phyloP scores from a whole-genome alignment of 1,140 invertebrate species.

The Drosophila rhopaloa region DNA sequence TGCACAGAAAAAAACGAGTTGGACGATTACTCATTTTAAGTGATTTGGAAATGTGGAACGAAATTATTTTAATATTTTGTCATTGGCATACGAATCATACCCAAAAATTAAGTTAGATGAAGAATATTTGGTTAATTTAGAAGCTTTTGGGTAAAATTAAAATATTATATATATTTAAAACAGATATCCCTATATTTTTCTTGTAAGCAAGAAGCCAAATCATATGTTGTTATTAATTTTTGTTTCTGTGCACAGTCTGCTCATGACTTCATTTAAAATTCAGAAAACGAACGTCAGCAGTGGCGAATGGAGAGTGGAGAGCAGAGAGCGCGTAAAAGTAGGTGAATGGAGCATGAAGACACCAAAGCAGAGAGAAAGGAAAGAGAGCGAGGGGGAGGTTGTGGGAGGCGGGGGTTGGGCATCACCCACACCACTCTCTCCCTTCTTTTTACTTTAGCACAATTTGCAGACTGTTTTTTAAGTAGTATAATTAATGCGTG shows the following conservation, averaged over 20 bases:
- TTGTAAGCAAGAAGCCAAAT: too few species aligned
- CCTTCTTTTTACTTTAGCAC: slow-evolving; percentile 17
- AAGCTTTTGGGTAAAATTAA: too few species aligned
- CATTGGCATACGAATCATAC: too few species aligned
- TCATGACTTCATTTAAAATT: slow-evolving; percentile 83
- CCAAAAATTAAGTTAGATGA: too few species aligned
- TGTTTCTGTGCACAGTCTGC: slow-evolving; percentile 45
- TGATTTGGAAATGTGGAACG: too few species aligned
- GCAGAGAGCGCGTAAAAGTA: slow-evolving; percentile 78
- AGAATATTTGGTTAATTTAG: too few species aligned
- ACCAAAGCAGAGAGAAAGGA: slow-evolving; percentile 17
- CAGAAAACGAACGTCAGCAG: slow-evolving; percentile 78
- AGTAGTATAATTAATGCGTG: slow-evolving; percentile 73
- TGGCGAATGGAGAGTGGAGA: slow-evolving; percentile 44
- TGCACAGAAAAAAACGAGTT: background rate
- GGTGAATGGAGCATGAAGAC: slow-evolving; percentile 82
- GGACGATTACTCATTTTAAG: background rate
- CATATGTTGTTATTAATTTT: background rate
- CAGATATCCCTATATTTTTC: too few species aligned
- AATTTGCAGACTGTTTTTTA: slow-evolving; percentile 40
- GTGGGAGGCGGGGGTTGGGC: background rate
- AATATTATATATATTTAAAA: too few species aligned
- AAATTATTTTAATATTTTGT: too few species aligned
- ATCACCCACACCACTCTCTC: slow-evolving; percentile 28
- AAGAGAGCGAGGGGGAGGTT: slow-evolving; percentile 3